Evolutionary conservation across 2,888 invertebrate genomes (phyloP), one percentile per base, ranked within the genome.

Genomic region (Iphiclides podalirius): DNA sequence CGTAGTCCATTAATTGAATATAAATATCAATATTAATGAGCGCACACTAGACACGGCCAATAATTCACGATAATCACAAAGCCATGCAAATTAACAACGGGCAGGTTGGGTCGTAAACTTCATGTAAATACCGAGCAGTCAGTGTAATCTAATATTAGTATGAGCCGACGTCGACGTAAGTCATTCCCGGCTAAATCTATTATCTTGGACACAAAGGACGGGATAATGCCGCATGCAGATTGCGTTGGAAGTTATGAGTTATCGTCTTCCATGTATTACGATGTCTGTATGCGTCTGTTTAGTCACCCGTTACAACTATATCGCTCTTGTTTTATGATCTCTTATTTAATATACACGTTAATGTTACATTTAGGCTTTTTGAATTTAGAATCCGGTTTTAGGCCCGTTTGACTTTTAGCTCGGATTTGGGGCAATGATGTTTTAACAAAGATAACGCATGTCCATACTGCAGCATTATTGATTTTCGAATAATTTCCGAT

Each of bases 181-280:
- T 49, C 49, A 49, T 49, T 33, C 34, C 28, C 26, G 26, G 43
- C 11, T 49, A 44, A 44, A 43, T 49, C 43, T 49, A 49, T 49
- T 49, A 49, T 35, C 43, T 43, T 13, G 43, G 16, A 9, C 26
- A 49, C 49, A 49, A 49, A 44, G 49, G 49, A 31, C 11, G 31
- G 31, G 11, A 26, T 47, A 36, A 47, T 16, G 34, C 43, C 15
- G 43, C 38, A 44, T 44, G 49, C 43, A 39, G 39, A 49, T 44
- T 44, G 38, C 34, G 36, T 36, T 28, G 13, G 48, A 23, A 35
- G 43, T 40, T 40, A 28, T 28, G 35, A 47, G 13, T 40, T 47
- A 40, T 47, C 31, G 41, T 33, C 17, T 8, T 39, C 7, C 14
- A 12, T 9, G 11, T 16, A 34, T 23, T 46, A 46, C 23, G 23